Base-by-base conservation (phyloP, 2,113 vertebrate genomes). In the Marcusenius ussheri region DNA sequence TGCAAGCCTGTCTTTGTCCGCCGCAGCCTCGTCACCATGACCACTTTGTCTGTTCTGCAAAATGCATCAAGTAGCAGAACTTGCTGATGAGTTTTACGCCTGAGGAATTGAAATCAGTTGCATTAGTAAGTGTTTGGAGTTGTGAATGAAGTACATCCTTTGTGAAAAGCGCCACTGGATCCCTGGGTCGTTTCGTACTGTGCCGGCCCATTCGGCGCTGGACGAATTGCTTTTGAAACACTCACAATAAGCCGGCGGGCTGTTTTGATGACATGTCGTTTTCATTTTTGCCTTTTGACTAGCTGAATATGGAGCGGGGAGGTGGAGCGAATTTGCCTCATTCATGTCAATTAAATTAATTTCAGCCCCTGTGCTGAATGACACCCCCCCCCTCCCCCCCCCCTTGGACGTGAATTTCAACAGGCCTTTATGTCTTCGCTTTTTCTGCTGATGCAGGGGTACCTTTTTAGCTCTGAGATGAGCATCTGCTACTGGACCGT, bases 231-330 rank as follows among this genome's bases (percentile, higher is more conserved):
- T 49, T 17, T 89, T 49, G 31, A 88, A 92, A 89, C 90, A 83
- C 27, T 31, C 13, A 77, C 85, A 90, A 45, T 80, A 5, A 31
- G 56, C 88, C 88, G 90, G 50, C 86, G n/a, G 50, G 24, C 58
- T 31, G 17, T 88, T 89, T 77, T 91, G 84, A 90, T 21, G 49
- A 88, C 88, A 88, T 42, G 77, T 89, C 1, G 87, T 88, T 90
- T 90, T 88, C 27, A 77, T 47, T 89, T 91, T 80, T 19, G 84
- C 84, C 49, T 47, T 50, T 86, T 86, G 49, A 86, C 39, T n/a
- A 50, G 46, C 58, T 84, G 39, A 49, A 87, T 87, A 31, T 31
- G 24, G 27, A 87, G 49, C 4, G 24, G 31, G 35, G 74, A 83
- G 49, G 85, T 51, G 85, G 50, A 31, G 49, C 15, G 50, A 51